Conservation (phyloP, 2,888 invertebrate species). For the Ophioninae sp. region DNA sequence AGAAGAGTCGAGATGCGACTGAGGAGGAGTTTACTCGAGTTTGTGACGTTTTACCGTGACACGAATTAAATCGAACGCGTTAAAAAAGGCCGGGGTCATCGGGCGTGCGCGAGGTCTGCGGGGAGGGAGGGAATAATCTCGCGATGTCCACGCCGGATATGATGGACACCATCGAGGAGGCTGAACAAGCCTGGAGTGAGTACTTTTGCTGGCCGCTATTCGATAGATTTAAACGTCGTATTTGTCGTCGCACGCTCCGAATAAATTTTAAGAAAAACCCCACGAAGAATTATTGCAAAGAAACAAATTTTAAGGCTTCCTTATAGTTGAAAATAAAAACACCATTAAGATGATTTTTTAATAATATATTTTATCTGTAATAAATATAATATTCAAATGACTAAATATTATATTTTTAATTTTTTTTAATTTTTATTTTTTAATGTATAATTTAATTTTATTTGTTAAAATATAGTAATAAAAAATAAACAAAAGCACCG, state of each 20-base stretch:
- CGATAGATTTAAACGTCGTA: not conserved
- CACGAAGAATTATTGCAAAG: not conserved
- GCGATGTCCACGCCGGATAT: conserved; percentile 81
- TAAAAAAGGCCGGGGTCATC: conserved; percentile 69
- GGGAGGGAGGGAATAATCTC: conserved; percentile 49
- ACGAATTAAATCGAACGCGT: conserved; percentile 71
- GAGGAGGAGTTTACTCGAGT: conserved; percentile 13
- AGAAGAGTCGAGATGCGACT: conserved; percentile 10
- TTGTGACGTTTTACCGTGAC: conserved; percentile 67
- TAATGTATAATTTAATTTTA: no score
- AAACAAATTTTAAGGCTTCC: no score
- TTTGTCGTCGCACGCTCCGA: not conserved
- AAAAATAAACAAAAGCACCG: no score
- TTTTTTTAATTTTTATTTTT: no score
- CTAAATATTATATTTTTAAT: no score
- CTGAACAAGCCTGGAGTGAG: conserved; percentile 87
- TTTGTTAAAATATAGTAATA: no score
- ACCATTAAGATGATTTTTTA: no score
- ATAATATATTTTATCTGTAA: no score
- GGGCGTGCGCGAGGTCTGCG: conserved; percentile 36
- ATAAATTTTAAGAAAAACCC: not conserved
- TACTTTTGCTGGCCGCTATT: conserved; percentile 67
- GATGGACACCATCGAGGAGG: conserved; percentile 85
- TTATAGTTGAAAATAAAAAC: no score
- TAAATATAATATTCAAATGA: no score